phyloP scores from a whole-genome alignment of 2,888 invertebrate genomes.

The Phortica okadai region DNA sequence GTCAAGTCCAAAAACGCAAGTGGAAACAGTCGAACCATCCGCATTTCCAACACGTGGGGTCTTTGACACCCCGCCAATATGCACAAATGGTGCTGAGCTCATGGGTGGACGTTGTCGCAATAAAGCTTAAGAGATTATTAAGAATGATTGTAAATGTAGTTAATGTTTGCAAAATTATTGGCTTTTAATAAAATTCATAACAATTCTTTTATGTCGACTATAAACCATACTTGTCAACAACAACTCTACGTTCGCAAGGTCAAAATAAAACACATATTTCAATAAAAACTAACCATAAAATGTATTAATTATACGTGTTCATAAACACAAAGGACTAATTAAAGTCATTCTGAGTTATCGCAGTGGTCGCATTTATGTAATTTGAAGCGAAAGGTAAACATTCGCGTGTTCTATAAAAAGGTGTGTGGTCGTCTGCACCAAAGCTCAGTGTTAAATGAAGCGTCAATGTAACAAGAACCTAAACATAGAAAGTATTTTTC shows the following conservation, averaged over 20 bases:
- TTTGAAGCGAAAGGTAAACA: neutral
- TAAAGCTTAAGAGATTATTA: slow-evolving; percentile 42
- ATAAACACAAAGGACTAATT: neutral
- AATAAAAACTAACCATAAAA: no score
- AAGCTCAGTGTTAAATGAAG: slow-evolving; percentile 11
- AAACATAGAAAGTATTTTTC: neutral
- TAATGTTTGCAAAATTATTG: slow-evolving; percentile 3
- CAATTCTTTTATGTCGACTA: no score
- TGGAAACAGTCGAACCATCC: neutral
- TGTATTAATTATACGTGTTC: no score
- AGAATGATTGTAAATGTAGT: neutral
- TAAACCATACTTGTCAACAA: neutral
- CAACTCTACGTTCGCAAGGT: neutral
- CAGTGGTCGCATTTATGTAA: neutral
- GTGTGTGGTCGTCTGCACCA: neutral
- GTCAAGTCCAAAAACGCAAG: slow-evolving; percentile 1
- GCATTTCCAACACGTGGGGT: slow-evolving; percentile 48
- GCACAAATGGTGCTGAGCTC: slow-evolving; percentile 47
- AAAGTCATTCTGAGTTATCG: neutral
- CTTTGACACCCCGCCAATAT: slow-evolving; percentile 52
- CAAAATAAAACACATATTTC: neutral
- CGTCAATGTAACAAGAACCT: neutral
- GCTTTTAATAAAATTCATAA: neutral
- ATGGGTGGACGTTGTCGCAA: slow-evolving; percentile 54
- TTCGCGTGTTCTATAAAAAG: slow-evolving; percentile 1